Evolutionary conservation across 2,888 invertebrate genomes (phyloP), one percentile per base, ranked within the genome.

Genomic region (Spilosoma lubricipeda): DNA sequence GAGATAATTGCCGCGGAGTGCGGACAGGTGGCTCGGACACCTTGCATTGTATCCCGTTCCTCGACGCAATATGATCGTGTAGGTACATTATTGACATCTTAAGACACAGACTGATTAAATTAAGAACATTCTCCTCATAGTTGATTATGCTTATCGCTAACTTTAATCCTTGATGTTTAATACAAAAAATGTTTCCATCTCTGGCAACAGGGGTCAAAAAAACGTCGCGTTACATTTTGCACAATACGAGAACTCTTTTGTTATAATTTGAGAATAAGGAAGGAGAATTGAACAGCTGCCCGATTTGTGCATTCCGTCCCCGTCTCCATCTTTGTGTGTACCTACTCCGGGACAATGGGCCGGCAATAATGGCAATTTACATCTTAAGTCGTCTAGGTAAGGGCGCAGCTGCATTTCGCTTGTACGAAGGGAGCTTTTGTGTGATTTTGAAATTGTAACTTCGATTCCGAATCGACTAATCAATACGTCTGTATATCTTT

Each of bases 281-380:
- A 93, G 93, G 92, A 89, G 91, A 88, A 82, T 77, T 82, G 89
- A 90, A 91, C 95, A 95, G 95, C 95, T 95, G 95, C 95, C 91
- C 89, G 93, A 92, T 93, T 94, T 93, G 93, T 94, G 94, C 94
- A 94, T 90, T 90, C 86, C 92, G 92, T 92, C 93, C 94, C 94
- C 93, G 93, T 94, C 94, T 93, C 92, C 93, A 94, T 95, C 93
- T 93, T 94, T 93, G 93, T 94, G 88, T 88, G 90, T 90, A 89
- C 89, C 89, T 89, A 89, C 89, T 83, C 80, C 79, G 86, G 91
- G 86, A 95, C 95, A 95, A 95, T 93, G 84, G 90, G 78, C 76
- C 70, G 80, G 82, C 90, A 93, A 95, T 95, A 95, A 95, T 94
- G 95, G 94, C 93, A 95, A 95, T 95, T 95, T 94, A 93, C 94